Conservation (phyloP, 2,113 vertebrate species). For the Athene noctua region DNA sequence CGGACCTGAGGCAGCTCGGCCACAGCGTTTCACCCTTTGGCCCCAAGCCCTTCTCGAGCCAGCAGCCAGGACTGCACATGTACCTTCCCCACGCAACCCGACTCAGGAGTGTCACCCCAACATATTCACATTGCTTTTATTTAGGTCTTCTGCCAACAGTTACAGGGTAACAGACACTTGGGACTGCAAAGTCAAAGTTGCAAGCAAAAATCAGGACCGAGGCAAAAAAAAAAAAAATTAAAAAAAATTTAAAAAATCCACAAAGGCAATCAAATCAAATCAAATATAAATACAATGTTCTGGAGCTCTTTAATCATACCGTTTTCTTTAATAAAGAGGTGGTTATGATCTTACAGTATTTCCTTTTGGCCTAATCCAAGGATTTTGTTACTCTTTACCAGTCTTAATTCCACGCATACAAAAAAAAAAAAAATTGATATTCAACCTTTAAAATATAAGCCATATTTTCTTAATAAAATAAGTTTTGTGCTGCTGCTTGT, state of each 20-base stretch:
- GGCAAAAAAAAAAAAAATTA: not conserved
- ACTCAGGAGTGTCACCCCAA: slow-evolving; percentile 46
- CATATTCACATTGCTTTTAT: slow-evolving; percentile 61
- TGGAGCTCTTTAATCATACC: slow-evolving; percentile 58
- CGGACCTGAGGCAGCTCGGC: not conserved
- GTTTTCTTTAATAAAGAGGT: slow-evolving; percentile 59
- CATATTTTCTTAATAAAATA: slow-evolving; percentile 77
- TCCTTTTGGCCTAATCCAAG: slow-evolving; percentile 64
- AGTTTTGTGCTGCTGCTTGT: slow-evolving; percentile 76
- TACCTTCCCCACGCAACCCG: not conserved
- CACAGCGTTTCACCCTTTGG: not conserved
- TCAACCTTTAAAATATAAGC: slow-evolving; percentile 74
- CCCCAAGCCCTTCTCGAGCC: not conserved
- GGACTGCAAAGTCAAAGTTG: slow-evolving; percentile 46
- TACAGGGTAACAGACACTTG: slow-evolving; percentile 59
- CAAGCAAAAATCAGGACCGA: slow-evolving; percentile 59
- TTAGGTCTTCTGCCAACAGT: slow-evolving; percentile 64
- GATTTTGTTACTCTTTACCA: slow-evolving; percentile 50
- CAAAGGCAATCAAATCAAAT: slow-evolving; percentile 42
- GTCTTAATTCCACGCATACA: slow-evolving; percentile 53
- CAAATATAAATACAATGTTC: slow-evolving; percentile 51
- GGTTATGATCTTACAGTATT: slow-evolving; percentile 56
- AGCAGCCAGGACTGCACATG: not conserved
- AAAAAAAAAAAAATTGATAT: slow-evolving; percentile 30
- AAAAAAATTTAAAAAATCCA: not conserved